Evolutionary conservation across 2,113 vertebrate species (phyloP).

Genomic region (Dasyurus viverrinus): DNA sequence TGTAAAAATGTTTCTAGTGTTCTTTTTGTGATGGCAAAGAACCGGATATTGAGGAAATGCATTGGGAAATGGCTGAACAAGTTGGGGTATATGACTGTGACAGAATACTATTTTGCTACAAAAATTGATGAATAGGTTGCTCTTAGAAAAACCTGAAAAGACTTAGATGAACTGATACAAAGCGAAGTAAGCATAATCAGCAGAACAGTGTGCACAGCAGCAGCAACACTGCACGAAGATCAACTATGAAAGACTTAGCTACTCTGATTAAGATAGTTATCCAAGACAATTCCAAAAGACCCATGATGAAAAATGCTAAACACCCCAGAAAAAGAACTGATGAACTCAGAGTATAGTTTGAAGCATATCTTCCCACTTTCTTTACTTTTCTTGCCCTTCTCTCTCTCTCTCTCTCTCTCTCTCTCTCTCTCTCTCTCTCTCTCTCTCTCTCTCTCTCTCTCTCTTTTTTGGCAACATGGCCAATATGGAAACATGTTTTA

Average conservation of each 20-base stretch:
- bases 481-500: neutral
- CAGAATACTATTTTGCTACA: neutral
- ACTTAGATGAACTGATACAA: neutral
- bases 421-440: no score
- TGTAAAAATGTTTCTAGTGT: neutral
- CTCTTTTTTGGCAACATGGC: neutral
- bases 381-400: neutral
- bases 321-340: neutral
- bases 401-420: no score
- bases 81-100: neutral
- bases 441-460: no score
- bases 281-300: neutral
- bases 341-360: neutral
- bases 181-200: neutral
- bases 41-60: neutral
- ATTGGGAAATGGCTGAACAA: neutral
- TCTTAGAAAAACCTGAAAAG: neutral
- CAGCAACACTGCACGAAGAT: neutral
- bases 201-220: neutral
- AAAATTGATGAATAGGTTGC: neutral
- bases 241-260: neutral
- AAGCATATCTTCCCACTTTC: neutral
- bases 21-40: neutral
- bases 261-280: neutral
- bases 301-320: neutral